Evolutionary conservation across 2,113 vertebrate species (phyloP), one percentile per base, ranked within the genome.

Genomic region (Pheucticus melanocephalus): DNA sequence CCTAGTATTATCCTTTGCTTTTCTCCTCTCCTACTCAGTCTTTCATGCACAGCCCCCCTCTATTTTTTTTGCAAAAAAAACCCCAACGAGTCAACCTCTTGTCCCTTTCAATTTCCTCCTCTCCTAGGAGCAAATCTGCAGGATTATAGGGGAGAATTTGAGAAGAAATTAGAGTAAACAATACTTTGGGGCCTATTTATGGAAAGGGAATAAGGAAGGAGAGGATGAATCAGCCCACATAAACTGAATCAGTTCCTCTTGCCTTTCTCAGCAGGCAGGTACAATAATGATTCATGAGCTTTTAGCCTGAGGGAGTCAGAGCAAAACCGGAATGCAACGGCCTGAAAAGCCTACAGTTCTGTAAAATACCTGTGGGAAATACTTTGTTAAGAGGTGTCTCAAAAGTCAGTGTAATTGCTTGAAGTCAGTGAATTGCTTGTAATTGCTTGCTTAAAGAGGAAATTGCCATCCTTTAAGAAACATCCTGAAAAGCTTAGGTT

Each of bases 221-320:
- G 65, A 88, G 45, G n/a, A 77, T 51, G 69, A 98, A 91, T 97
- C 89, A 97, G 65, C 40, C 25, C 51, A 94, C 70, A 93, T 93
- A 93, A 97, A 97, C 91, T 85, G 92, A 97, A 86, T 96, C 92
- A 96, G 93, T 93, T 95, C 87, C 93, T 77, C 78, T 97, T 95
- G 91, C 71, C 95, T 97, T 97, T 94, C 94, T 86, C 93, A 93
- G 92, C 69, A 96, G 45, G 71, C 94, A 98, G 96, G 97, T 97
- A 97, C 96, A 90, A 53, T 93, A 95, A 97, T 96, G 97, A 94
- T 75, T 95, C 85, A 96, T 96, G 42, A 85, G 54, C 45, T 91
- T 95, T 71, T 95, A 80, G 96, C 97, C 97, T 96, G 68, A 85
- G 97, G 96, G 94, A 96, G 78, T 88, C 90, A 93, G 63, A 91